Evolutionary conservation across 2,888 invertebrate genomes (phyloP).

Genomic region (Himalopsyche anomala): DNA sequence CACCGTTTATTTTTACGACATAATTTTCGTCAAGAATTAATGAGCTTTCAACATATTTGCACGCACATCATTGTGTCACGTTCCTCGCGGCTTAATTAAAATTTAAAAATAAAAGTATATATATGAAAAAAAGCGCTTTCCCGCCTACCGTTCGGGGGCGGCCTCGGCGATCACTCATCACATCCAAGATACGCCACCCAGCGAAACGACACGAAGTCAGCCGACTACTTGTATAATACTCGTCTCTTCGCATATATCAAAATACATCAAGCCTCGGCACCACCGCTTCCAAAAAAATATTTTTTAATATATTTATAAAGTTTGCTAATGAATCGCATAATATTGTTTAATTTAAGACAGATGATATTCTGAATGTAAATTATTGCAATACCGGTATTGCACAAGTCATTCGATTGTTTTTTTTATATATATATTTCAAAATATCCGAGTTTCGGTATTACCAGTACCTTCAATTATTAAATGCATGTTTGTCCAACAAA

Average conservation of each 20-base stretch:
- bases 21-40: conserved; percentile 32
- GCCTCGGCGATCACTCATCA: conserved; percentile 24
- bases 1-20: conserved; percentile 28
- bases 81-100: conserved; percentile 32
- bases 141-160: conserved; percentile 2
- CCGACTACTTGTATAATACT: conserved; percentile 14
- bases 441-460: too few species aligned
- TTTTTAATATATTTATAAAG: background rate
- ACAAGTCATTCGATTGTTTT: too few species aligned
- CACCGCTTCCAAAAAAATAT: conserved; percentile 1
- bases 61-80: conserved; percentile 35
- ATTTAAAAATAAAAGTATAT: conserved; percentile 14
- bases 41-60: conserved; percentile 38
- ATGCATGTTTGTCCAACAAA: too few species aligned
- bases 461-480: too few species aligned
- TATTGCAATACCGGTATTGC: too few species aligned
- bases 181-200: conserved; percentile 36
- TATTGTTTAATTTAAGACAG: too few species aligned
- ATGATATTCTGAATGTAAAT: too few species aligned
- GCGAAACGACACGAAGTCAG: conserved; percentile 27
- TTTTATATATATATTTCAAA: too few species aligned
- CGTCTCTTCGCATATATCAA: conserved; percentile 40
- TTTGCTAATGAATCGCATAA: too few species aligned
- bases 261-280: conserved; percentile 1
- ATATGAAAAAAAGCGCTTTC: conserved; percentile 5